Evolutionary conservation across 2,888 invertebrate species (phyloP).

Genomic region (Watsonalla cultraria): DNA sequence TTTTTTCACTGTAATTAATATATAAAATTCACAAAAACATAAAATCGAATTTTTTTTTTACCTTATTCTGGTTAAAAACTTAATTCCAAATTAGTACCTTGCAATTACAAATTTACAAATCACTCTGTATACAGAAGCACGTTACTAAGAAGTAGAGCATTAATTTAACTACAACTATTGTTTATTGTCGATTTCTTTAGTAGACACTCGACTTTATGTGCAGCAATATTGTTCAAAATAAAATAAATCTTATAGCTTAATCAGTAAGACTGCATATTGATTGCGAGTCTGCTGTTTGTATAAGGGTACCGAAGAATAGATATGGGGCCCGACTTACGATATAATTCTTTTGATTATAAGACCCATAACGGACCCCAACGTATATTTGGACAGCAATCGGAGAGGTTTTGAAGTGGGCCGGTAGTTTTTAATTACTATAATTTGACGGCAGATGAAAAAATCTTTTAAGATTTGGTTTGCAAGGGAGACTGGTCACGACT

Average conservation of each 20-base stretch:
- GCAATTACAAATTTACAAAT: no score
- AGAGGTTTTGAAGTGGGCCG: conserved; percentile 71
- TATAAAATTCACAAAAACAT: no score
- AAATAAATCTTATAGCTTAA: conserved; percentile 15
- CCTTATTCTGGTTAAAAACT: no score
- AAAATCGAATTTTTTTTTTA: no score
- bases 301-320: conserved; percentile 71
- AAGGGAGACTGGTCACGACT: conserved; percentile 1
- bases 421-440: conserved; percentile 75
- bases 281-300: conserved; percentile 13
- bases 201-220: conserved; percentile 62
- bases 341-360: conserved; percentile 69
- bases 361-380: conserved; percentile 75
- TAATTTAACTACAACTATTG: conserved; percentile 72
- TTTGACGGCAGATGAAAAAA: conserved; percentile 68
- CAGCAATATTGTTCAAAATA: conserved; percentile 7
- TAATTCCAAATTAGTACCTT: no score
- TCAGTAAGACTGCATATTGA: conserved; percentile 21
- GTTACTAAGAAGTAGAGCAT: conserved; percentile 52
- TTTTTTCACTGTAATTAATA: no score
- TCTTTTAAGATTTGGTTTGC: conserved; percentile 12
- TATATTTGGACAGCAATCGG: conserved; percentile 76
- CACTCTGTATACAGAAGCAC: conserved; percentile 34
- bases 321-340: conserved; percentile 69
- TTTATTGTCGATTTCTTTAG: conserved; percentile 73